phyloP scores from a whole-genome alignment of 1,140 invertebrate genomes.

The Bombus vancouverensis region DNA sequence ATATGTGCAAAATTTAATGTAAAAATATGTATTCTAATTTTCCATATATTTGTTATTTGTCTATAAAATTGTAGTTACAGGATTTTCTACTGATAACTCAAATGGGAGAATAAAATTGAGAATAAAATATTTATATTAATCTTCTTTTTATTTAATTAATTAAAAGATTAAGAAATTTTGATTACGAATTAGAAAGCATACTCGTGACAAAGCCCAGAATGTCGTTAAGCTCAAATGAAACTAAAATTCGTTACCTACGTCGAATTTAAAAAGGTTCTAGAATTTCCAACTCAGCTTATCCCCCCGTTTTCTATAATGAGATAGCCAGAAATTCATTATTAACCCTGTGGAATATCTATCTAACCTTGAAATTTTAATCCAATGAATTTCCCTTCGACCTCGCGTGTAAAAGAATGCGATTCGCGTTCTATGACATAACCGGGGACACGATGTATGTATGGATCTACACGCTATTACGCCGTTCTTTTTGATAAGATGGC shows the following conservation, averaged over 20 bases:
- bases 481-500: slow-evolving; percentile 12
- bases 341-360: not conserved
- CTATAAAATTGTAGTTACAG: too few relatives aligned
- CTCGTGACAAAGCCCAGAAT: not conserved
- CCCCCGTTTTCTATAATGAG: not conserved
- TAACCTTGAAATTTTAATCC: slow-evolving; percentile 54
- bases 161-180: too few relatives aligned
- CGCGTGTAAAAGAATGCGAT: slow-evolving; percentile 29
- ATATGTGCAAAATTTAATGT: too few relatives aligned
- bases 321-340: not conserved
- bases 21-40: too few relatives aligned
- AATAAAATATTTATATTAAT: too few relatives aligned
- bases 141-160: too few relatives aligned
- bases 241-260: too few relatives aligned
- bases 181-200: too few relatives aligned
- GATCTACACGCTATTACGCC: slow-evolving; percentile 19
- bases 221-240: not conserved
- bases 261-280: not conserved
- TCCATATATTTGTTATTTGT: too few relatives aligned
- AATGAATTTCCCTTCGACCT: slow-evolving; percentile 43
- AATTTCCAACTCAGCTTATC: not conserved
- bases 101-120: too few relatives aligned
- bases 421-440: slow-evolving; percentile 36
- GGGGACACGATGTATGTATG: not conserved
- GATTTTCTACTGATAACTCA: too few relatives aligned